Percentiles rank a stretch among this genome's conserved stretches.
These are phyloP conservation scores for Drosophila falleni DNA, from an alignment of 2,888 invertebrate genomes.

Conservation along the genomic window DNA sequence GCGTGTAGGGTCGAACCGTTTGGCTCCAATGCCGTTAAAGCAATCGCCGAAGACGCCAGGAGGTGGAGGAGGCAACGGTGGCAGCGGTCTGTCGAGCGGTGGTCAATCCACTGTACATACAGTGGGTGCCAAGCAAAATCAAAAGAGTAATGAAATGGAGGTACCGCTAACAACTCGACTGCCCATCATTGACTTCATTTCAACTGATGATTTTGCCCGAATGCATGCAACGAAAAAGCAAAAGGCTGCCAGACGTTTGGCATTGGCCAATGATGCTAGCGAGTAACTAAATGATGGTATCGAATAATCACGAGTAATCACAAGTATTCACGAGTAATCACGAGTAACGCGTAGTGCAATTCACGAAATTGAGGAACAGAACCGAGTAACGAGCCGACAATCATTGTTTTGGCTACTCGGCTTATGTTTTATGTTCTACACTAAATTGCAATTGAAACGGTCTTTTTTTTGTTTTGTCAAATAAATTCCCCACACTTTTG, in stretches of 20 bases:
- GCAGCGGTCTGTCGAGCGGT: not conserved
- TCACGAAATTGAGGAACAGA: not conserved
- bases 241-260: constrained; percentile 3
- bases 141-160: constrained; percentile 24
- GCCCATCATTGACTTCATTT: constrained; percentile 72
- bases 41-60: not conserved
- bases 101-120: not conserved
- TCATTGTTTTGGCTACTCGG: not conserved
- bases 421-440: not conserved
- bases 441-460: constrained; percentile 5
- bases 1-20: not conserved
- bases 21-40: constrained; percentile 5
- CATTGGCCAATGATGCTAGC: not conserved
- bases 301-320: not conserved
- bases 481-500: not conserved
- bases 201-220: constrained; percentile 62
- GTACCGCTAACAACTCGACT: constrained; percentile 61
- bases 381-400: not conserved
- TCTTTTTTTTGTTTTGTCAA: not conserved
- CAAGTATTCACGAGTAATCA: not conserved
- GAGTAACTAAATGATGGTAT: constrained; percentile 2
- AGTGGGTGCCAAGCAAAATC: not conserved
- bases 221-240: constrained; percentile 21
- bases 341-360: not conserved
- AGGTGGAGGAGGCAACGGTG: not conserved